phyloP scores from a whole-genome alignment of 2,888 invertebrate species.

The Cephonodes hylas region DNA sequence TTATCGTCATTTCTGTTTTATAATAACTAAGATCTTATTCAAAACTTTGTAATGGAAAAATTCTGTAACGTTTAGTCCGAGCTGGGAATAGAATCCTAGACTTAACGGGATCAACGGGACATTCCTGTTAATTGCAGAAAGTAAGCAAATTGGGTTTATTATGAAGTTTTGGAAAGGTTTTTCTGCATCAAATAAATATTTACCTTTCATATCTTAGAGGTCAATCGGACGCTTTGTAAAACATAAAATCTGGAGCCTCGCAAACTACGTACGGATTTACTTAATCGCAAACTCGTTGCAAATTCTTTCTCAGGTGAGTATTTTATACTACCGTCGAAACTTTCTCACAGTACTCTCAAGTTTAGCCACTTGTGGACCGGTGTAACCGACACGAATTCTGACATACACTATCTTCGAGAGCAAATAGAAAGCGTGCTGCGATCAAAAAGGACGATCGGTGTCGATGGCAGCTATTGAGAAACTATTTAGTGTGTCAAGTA shows the following conservation, averaged over 20 bases:
- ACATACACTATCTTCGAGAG: neutral
- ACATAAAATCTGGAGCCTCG: neutral
- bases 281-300: neutral
- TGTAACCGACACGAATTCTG: neutral
- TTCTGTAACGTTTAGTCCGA: too few species aligned
- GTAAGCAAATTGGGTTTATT: too few species aligned
- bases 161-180: too few species aligned
- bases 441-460: neutral
- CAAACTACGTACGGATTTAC: neutral
- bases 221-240: too few species aligned
- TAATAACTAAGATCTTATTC: neutral
- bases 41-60: too few species aligned
- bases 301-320: neutral
- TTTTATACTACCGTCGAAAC: neutral
- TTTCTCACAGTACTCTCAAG: neutral
- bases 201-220: too few species aligned
- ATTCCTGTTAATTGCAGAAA: too few species aligned
- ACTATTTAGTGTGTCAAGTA: neutral
- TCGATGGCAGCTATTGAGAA: neutral
- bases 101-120: too few species aligned
- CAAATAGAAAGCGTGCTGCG: constrained; percentile 4
- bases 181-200: too few species aligned
- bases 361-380: neutral
- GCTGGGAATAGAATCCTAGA: too few species aligned
- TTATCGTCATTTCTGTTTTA: neutral